Evolutionary conservation across 2,797 vertebrate genomes (phyloP).

Genomic region (Synaphobranchus kaupii): DNA sequence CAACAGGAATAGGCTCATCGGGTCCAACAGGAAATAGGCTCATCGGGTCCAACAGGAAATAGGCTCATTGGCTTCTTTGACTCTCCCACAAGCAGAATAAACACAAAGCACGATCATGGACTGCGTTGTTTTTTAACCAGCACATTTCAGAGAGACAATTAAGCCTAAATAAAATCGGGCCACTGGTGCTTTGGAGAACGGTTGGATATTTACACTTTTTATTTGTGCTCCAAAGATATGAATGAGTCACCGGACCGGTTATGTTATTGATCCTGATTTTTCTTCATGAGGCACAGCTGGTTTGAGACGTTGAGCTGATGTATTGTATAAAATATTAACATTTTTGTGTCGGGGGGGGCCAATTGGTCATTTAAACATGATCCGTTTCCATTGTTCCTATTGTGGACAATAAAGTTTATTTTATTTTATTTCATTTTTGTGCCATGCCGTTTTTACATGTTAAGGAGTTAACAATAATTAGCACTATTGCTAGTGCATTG

Average conservation of each 20-base stretch:
- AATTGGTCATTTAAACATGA: neutral
- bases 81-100: neutral
- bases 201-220: neutral
- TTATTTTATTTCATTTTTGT: too few relatives aligned
- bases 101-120: neutral
- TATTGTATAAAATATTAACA: neutral
- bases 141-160: neutral
- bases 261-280: conserved; percentile 30
- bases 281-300: neutral
- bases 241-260: conserved; percentile 19
- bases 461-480: neutral
- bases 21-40: too few relatives aligned
- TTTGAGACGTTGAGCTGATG: neutral
- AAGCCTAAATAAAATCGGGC: neutral
- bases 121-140: neutral
- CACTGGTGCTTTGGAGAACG: neutral
- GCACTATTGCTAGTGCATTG: too few relatives aligned
- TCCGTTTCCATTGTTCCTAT: neutral
- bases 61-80: neutral
- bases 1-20: too few relatives aligned
- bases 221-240: conserved; percentile 1
- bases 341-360: neutral
- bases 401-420: neutral
- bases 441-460: neutral
- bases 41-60: too few relatives aligned